phyloP scores from a whole-genome alignment of 2,113 vertebrate genomes.

The Pterophyllum scalare region DNA sequence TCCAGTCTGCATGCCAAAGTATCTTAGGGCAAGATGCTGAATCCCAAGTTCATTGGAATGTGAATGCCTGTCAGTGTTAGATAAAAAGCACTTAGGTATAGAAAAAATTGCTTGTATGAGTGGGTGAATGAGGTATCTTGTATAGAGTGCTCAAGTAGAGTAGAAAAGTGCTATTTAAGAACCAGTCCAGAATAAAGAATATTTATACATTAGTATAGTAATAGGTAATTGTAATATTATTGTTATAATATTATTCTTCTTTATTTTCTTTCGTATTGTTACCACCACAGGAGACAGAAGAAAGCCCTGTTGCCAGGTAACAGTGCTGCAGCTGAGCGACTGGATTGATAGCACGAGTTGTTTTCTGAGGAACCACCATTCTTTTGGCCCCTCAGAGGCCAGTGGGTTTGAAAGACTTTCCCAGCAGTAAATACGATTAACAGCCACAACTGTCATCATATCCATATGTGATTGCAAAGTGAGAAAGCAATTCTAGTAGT shows the following conservation, averaged over 20 bases:
- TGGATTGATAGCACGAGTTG: constrained; percentile 3
- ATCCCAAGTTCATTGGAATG: too few species aligned
- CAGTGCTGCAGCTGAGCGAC: constrained; percentile 24
- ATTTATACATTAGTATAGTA: not conserved
- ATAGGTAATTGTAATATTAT: not conserved
- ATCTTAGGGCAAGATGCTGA: too few species aligned
- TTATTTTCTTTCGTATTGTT: not conserved
- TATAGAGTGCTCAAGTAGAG: too few species aligned
- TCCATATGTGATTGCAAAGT: not conserved
- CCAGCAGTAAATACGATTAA: constrained; percentile 21
- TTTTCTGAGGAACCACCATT: constrained; percentile 13
- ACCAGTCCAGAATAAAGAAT: not conserved
- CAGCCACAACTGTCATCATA: not conserved
- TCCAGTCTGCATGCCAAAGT: too few species aligned
- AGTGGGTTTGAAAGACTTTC: constrained; percentile 19
- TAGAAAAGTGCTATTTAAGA: too few species aligned
- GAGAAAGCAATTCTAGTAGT: not conserved
- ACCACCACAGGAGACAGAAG: not conserved
- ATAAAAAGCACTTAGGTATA: too few species aligned
- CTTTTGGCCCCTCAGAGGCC: constrained; percentile 6
- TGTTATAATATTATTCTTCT: not conserved
- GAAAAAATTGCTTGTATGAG: too few species aligned
- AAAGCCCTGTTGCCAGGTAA: constrained; percentile 67
- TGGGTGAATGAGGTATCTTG: too few species aligned
- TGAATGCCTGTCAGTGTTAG: too few species aligned